Evolutionary conservation across 2,113 vertebrate species (phyloP).

Genomic region (Falco punctatus): DNA sequence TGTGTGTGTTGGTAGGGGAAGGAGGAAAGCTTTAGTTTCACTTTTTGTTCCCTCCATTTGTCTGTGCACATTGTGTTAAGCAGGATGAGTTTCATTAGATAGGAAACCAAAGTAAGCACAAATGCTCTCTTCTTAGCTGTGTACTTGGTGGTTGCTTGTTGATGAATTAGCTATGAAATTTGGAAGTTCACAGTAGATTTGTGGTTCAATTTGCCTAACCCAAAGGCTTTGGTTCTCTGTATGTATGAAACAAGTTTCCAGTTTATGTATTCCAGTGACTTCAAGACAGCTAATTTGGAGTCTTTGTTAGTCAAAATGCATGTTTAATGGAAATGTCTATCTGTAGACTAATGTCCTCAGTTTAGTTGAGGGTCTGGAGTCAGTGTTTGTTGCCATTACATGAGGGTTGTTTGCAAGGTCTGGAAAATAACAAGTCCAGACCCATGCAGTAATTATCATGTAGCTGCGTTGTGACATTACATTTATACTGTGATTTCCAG

Average conservation of each 20-base stretch:
- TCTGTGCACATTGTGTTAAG: neutral
- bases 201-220: neutral
- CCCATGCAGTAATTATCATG: neutral
- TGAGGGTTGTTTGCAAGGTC: neutral
- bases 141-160: neutral
- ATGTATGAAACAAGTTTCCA: neutral
- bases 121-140: neutral
- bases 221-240: neutral
- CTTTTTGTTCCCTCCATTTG: neutral
- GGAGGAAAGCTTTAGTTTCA: neutral
- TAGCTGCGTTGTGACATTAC: neutral
- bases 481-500: neutral
- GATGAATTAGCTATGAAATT: neutral
- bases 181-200: neutral
- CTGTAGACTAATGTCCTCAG: neutral
- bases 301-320: neutral
- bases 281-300: neutral
- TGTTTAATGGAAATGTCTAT: neutral
- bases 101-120: neutral
- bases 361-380: neutral
- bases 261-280: neutral
- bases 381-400: neutral
- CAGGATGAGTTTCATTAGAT: neutral
- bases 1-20: neutral
- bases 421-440: neutral